These are phyloP conservation scores for Prorops nasuta DNA, from an alignment of 1,140 invertebrate genomes.

Conservation along the genomic window DNA sequence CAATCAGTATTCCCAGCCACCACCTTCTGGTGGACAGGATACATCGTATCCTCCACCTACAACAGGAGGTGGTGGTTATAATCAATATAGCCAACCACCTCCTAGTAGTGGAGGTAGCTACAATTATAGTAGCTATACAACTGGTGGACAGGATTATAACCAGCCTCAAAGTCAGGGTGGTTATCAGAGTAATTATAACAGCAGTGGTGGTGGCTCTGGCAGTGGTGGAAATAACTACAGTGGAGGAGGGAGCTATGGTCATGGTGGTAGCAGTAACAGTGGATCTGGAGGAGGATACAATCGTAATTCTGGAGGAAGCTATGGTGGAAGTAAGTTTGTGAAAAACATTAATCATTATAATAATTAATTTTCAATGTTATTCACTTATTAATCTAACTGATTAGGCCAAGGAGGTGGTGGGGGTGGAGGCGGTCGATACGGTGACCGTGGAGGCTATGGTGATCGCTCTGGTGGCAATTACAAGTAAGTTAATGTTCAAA, in stretches of 20 bases:
- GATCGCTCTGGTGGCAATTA: slow-evolving; percentile 49
- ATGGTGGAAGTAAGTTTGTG: slow-evolving; percentile 46
- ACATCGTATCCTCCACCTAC: slow-evolving; percentile 47
- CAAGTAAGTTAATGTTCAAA: slow-evolving; percentile 47
- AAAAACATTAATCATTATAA: slow-evolving; percentile 3
- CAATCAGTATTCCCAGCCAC: slow-evolving; percentile 46
- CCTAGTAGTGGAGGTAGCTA: slow-evolving; percentile 39
- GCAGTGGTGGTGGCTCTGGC: slow-evolving; percentile 51
- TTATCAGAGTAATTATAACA: slow-evolving; percentile 54
- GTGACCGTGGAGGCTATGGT: slow-evolving; percentile 58
- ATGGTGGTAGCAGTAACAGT: slow-evolving; percentile 29
- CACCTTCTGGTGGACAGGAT: slow-evolving; percentile 38
- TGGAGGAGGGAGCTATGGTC: slow-evolving; percentile 38
- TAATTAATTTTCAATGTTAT: background rate
- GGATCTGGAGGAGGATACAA: background rate
- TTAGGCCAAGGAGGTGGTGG: slow-evolving; percentile 37
- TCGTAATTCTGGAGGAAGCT: slow-evolving; percentile 22
- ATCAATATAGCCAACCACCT: slow-evolving; percentile 47
- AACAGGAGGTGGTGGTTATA: slow-evolving; percentile 34
- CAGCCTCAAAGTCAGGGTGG: slow-evolving; percentile 44
- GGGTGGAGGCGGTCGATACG: slow-evolving; percentile 46
- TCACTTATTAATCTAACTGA: too few species aligned
- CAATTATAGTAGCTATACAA: slow-evolving; percentile 39
- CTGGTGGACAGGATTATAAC: slow-evolving; percentile 42
- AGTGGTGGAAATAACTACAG: slow-evolving; percentile 41